Base-by-base conservation (phyloP, 2,888 invertebrate genomes). In the Drosophila helvetica region DNA sequence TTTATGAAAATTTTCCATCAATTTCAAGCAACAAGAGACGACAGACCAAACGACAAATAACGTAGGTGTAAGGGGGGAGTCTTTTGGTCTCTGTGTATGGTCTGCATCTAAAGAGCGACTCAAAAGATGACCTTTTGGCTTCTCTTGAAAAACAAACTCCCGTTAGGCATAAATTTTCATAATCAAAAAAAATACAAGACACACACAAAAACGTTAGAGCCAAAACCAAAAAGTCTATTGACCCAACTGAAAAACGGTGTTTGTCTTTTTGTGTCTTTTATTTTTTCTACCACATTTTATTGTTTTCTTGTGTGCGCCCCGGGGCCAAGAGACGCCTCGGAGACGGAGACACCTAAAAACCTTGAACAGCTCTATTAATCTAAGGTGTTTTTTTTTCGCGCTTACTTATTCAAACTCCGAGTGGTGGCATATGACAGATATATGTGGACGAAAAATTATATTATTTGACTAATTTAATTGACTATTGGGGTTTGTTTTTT, bases 351-450 rank as follows among this genome's bases (percentile, higher is more conserved):
- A 55, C 47, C 30, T 9, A 17, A 65, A 71, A 72, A 52, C 70
- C 73, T 71, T 72, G 47, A 60, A 69, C 65, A 79, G 79, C 85
- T 87, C 79, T 85, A 79, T 87, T 82, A 78, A 75, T 61, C 73
- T 82, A 67, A 84, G 77, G 68, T 75, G 74, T 65, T 77, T 66
- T 53, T 48, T 68, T 65, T 56, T 54, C 17, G 45, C 33, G 60
- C 53, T 71, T 58, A 72, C 64, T 72, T 71, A 72, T 57, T 72
- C 57, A 71, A 63, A 43, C 61, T 66, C 53, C 17, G 58, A 53
- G 17, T 22, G 45, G 48, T 30, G 45, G 59, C 46, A 48, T 22
- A 17, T 56, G 38, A 51, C 22, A 38, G 38, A 51, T 27, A 38
- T 43, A 43, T 58, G 12, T 51, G 25, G 51, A 51, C 56, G 18